These are phyloP conservation scores for Mellilla xanthometata DNA, from an alignment of 2,888 invertebrate genomes.

Conservation along the genomic window DNA sequence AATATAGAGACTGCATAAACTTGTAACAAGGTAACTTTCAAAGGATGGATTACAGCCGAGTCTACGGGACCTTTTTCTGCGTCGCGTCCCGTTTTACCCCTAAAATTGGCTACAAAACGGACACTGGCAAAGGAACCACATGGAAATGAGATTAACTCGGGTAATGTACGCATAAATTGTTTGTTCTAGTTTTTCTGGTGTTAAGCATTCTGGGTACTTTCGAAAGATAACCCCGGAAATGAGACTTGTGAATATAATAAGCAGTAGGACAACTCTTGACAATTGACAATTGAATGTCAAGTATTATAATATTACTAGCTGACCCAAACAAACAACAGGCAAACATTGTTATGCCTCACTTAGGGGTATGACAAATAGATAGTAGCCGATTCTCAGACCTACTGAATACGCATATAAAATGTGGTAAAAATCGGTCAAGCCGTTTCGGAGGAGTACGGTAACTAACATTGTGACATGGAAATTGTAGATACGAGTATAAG, in stretches of 20 bases:
- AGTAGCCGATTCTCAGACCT: too few species aligned
- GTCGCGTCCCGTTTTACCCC: conserved; percentile 9
- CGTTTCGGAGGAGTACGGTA: too few species aligned
- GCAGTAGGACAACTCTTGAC: not conserved
- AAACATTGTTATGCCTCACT: too few species aligned
- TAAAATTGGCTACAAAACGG: conserved; percentile 23
- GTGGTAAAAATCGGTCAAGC: too few species aligned
- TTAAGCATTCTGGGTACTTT: conserved; percentile 10
- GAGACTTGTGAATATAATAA: conserved; percentile 11
- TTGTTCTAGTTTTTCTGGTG: conserved; percentile 20
- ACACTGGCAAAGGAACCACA: conserved; percentile 17
- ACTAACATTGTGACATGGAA: too few species aligned
- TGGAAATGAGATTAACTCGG: conserved; percentile 24
- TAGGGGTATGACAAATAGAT: too few species aligned
- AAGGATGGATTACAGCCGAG: conserved; percentile 18
- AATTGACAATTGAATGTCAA: not conserved
- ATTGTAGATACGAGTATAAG: too few species aligned
- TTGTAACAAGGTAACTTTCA: conserved; percentile 23
- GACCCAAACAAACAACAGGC: too few species aligned
- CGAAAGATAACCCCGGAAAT: conserved; percentile 14
- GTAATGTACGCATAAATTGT: conserved; percentile 24
- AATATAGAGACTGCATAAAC: conserved; percentile 18
- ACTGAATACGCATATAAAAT: too few species aligned
- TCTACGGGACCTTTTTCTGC: conserved; percentile 13
- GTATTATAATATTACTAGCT: not conserved